Base-by-base conservation (phyloP, 92 coral and sea anemone genomes). In the Umimayanthus chanpuru region DNA sequence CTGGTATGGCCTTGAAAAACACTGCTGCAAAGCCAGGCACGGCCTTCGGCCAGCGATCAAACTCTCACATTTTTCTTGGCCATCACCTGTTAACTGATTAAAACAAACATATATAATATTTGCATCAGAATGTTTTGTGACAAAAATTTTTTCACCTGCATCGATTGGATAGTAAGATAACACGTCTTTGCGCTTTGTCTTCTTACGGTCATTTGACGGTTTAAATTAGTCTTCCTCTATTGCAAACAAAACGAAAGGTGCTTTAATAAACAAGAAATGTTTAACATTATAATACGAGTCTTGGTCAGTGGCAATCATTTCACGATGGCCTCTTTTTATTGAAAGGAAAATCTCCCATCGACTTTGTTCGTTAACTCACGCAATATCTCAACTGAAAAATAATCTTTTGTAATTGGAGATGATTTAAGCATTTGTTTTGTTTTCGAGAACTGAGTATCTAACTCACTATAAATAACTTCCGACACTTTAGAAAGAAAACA, bases 121-220 rank as follows among this genome's bases (percentile, higher is more conserved):
- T 83, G 56, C 76, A 58, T 83, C 79, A 70, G 78, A 64, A 21
- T 15, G n/a, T 83, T 82, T 83, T n/a, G 77, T 70, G 87, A 68
- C 87, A 83, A 43, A 28, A 28, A 43, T 6, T n/a, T 20, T 30
- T 71, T 47, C 79, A 83, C 87, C 79, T 83, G 87, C 77, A 8
- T 49, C 78, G 78, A 83, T 83, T 68, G 87, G 73, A 70, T 44
- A 67, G 78, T 15, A 25, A 83, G 84, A 83, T 83, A 70, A 83
- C 9, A 41, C 47, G 25, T 83, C 70, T 65, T 8, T 26, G 41
- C 32, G 41, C 77, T 9, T 68, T 83, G 61, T 83, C 28, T 10
- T 43, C 67, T 30, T 71, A 56, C 43, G 39, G 39, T 83, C 87
- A 83, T 71, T 83, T 74, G 78, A 83, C 79, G 55, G 87, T 70